A percentile compares a stretch with the other conserved stretches of the same genome.
Conservation (phyloP, 2,888 invertebrate species). For the Celastrina argiolus region DNA sequence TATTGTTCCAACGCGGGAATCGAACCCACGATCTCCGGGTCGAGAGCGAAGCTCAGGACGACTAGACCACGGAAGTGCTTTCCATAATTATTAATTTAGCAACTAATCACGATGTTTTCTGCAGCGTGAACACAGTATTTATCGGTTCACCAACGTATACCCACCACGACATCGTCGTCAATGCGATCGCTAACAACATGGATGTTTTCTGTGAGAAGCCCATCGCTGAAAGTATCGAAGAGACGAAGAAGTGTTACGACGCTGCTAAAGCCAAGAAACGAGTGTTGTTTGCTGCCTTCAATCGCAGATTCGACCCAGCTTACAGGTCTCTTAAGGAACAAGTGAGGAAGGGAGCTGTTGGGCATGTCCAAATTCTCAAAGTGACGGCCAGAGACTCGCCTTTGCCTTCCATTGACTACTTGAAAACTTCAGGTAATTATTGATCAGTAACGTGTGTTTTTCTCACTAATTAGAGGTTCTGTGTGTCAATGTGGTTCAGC, state of each 20-base stretch:
- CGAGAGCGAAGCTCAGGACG: too few relatives aligned
- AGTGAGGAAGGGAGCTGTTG: constrained; percentile 77
- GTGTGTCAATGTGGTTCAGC: too few relatives aligned
- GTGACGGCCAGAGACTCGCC: constrained; percentile 82
- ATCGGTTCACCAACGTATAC: constrained; percentile 79
- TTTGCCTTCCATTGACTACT: constrained; percentile 79
- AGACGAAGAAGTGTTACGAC: constrained; percentile 77
- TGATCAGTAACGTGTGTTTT: not conserved
- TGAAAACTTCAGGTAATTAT: constrained; percentile 74
- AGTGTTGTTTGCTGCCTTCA: constrained; percentile 81
- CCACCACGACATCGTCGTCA: constrained; percentile 75
- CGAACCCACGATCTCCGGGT: too few relatives aligned
- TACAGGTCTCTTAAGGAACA: constrained; percentile 68
- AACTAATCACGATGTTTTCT: too few relatives aligned
- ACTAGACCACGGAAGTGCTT: too few relatives aligned
- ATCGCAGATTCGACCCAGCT: constrained; percentile 82
- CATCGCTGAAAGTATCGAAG: constrained; percentile 74
- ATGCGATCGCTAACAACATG: constrained; percentile 75
- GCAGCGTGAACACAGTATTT: constrained; percentile 72
- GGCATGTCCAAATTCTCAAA: constrained; percentile 80
- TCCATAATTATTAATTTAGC: too few relatives aligned
- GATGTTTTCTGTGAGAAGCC: constrained; percentile 85
- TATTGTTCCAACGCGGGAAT: too few relatives aligned
- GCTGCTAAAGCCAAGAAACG: constrained; percentile 73
- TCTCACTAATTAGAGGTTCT: too few relatives aligned